Evolutionary conservation across 1,140 invertebrate species (phyloP), one percentile per base, ranked within the genome.

Genomic region (Cataglyphis hispanica): DNA sequence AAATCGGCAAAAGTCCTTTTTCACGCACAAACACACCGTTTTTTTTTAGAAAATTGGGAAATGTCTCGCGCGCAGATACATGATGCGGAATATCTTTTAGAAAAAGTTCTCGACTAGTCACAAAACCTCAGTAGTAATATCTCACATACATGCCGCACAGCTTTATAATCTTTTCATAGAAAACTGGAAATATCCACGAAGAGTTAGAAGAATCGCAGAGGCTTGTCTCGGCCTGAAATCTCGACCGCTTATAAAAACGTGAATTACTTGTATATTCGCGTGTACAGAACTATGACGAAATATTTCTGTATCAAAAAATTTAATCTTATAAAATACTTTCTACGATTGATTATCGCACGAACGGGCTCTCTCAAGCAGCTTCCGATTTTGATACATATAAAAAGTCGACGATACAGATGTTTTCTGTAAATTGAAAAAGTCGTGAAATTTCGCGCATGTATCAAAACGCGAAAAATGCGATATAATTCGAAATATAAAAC

Each of bases 311-410:
- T 89, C 76, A 89, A 89, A 89, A 89, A 83, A 37, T 43, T 64
- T 22, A 64, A 53, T 70, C 72, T 84, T 89, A 89, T 22, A 89
- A 89, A 89, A 89, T 89, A 89, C 88, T 84, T 77, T 84, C 74
- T 84, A 77, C 72, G 81, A 25, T 77, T 22, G 40, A 34, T 25
- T 53, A 63, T 76, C 72, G 72, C 60, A 84, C 60, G 34, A 60
- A 77, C 81, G 72, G 22, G 61, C 58, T 64, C 19, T 11, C 81
- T 75, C 70, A 72, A 84, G 56, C 31, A 72, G 40, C 13, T n/a
- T 5, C 46, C 50, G 22, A 31, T 27, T 56, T 70, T 34, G 6
- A 27, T 16, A 50, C 37, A 37, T 80, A 69, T 69, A 80, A 80
- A 80, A 80, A 80, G 40, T 43, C 34, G 46, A 80, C 77, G 64